These are phyloP conservation scores for Mesorhabditis belari DNA, from an alignment of 2,888 invertebrate genomes.

Conservation along the genomic window DNA sequence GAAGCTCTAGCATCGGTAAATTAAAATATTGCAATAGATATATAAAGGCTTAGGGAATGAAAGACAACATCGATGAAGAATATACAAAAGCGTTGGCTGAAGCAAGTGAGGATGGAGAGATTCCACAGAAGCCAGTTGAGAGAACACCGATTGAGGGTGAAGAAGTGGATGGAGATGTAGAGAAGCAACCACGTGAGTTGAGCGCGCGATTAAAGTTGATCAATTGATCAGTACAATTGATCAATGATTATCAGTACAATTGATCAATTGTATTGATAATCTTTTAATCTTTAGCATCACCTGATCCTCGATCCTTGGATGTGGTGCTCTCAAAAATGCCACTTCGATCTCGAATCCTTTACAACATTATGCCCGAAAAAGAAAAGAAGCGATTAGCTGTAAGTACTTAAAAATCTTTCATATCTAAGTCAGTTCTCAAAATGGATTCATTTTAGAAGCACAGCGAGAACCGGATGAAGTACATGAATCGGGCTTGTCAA, in stretches of 20 bases:
- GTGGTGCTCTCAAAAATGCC: constrained; percentile 44
- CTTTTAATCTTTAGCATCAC: neutral
- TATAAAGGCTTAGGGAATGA: constrained; percentile 33
- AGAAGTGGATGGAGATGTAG: constrained; percentile 14
- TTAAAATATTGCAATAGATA: constrained; percentile 1
- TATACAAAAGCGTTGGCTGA: constrained; percentile 43
- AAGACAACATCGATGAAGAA: constrained; percentile 47
- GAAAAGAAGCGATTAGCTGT: constrained; percentile 18
- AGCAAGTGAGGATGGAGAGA: constrained; percentile 32
- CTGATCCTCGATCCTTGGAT: constrained; percentile 21
- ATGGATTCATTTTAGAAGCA: neutral
- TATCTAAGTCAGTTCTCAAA: too few relatives aligned
- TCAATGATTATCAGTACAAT: neutral
- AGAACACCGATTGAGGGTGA: neutral
- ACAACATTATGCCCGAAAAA: constrained; percentile 40
- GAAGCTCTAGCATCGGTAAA: constrained; percentile 31
- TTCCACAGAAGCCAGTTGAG: neutral
- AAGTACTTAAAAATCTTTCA: neutral
- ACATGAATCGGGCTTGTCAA: neutral
- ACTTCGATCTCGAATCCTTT: constrained; percentile 36
- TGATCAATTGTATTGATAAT: neutral
- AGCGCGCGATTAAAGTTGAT: neutral
- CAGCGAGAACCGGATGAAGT: neutral
- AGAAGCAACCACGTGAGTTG: constrained; percentile 9
- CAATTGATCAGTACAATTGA: neutral